Base-by-base conservation (phyloP, 1,140 invertebrate species). In the Tachypleus tridentatus region DNA sequence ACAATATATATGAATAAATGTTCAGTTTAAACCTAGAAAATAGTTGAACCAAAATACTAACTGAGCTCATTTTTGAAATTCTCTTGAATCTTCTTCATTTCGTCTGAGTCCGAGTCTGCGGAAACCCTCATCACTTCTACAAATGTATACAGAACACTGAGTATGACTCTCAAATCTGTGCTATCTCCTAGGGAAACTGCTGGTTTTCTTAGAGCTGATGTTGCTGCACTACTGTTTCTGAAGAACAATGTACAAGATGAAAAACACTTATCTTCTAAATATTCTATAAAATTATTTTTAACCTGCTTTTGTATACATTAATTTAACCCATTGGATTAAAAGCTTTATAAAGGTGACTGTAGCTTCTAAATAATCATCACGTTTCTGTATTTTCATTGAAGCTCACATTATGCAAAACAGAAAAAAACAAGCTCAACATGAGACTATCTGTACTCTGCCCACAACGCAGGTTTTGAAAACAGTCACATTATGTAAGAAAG, bases 71-170 rank as follows among this genome's bases (percentile, higher is more conserved):
- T 82, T 74, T 83, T 85, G 75, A 96, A 93, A 52, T 82, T 80
- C 74, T 87, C 74, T 87, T 87, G 82, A 64, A 87, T 78, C 66
- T 85, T 78, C 73, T 82, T 81, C 73, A 87, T 87, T 76, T 89
- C 85, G 70, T 85, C 81, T 47, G 79, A 73, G 70, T 82, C 77
- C 61, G 81, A 79, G 64, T 82, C 82, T 61, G 81, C 81, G 69
- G 86, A 84, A 72, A 83, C 83, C 70, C 93, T 82, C 71, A 83
- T 76, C 3, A 93, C 87, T 81, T 97, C 94, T 49, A 93, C 89
- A 72, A 97, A 92, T 58, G 90, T 92, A 75, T 97, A 98, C 47
- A 98, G 78, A 64, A 97, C 87, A 70, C 89, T 95, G 10, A 98
- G 78, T 70, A 98, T 92, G 6, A 95, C 84, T 72, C 94, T 84